A percentile compares a stretch with the other conserved stretches of the same genome.
phyloP scores from a whole-genome alignment of 2,113 vertebrate genomes.

The Plestiodon gilberti region DNA sequence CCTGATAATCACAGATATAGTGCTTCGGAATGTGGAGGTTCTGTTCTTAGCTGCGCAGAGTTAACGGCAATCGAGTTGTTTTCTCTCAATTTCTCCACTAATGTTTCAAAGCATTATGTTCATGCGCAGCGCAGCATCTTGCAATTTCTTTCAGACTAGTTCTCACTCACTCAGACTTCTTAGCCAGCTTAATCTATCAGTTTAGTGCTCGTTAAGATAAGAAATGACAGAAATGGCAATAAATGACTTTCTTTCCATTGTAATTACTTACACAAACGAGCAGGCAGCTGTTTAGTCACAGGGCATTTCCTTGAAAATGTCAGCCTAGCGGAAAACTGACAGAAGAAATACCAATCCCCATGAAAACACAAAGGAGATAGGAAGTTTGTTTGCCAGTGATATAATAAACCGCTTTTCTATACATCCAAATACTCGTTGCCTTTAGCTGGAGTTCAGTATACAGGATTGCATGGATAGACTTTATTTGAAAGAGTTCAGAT shows the following conservation, averaged over 20 bases:
- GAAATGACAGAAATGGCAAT: constrained; percentile 55
- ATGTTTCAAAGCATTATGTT: background rate
- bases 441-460: background rate
- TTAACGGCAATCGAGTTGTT: constrained; percentile 3
- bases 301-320: constrained; percentile 58
- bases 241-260: constrained; percentile 58
- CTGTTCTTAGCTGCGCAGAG: background rate
- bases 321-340: constrained; percentile 48
- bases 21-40: background rate
- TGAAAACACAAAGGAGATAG: constrained; percentile 20
- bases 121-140: background rate
- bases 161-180: constrained; percentile 44
- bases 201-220: constrained; percentile 69
- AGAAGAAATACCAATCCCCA: constrained; percentile 38
- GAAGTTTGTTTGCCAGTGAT: constrained; percentile 5
- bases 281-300: constrained; percentile 55
- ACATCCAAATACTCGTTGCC: background rate
- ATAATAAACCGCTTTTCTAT: background rate
- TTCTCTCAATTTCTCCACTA: background rate
- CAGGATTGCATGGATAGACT: background rate
- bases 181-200: constrained; percentile 61
- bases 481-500: background rate
- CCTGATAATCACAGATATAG: background rate
- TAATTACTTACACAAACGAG: constrained; percentile 67
- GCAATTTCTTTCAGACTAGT: background rate